Evolutionary conservation across 2,888 invertebrate species (phyloP).

Genomic region (Leptinotarsa rubiginosa): DNA sequence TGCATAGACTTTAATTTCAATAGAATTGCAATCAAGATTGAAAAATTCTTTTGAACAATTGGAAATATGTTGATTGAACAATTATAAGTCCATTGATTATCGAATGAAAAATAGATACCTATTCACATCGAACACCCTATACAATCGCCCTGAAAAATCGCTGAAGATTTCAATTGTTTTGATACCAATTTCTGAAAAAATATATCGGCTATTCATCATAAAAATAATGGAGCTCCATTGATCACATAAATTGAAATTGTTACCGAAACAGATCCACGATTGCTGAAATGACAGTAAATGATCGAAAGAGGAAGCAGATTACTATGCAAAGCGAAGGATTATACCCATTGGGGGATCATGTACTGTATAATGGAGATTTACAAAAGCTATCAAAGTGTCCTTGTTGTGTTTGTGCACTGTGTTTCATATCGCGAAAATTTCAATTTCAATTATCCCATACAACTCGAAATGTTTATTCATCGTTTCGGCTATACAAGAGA

Average conservation of each 20-base stretch:
- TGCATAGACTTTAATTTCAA: too few relatives aligned
- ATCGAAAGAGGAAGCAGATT: constrained; percentile 58
- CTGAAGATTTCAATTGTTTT: too few relatives aligned
- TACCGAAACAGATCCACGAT: constrained; percentile 57
- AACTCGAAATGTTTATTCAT: constrained; percentile 41
- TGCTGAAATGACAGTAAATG: constrained; percentile 61
- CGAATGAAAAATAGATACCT: too few relatives aligned
- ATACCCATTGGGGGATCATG: constrained; percentile 52
- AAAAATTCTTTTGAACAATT: too few relatives aligned
- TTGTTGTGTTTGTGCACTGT: constrained; percentile 57
- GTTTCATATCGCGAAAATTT: constrained; percentile 54
- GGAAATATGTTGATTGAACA: too few relatives aligned
- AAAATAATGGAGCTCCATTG: constrained; percentile 31
- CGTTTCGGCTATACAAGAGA: constrained; percentile 39
- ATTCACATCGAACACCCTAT: too few relatives aligned
- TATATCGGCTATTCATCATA: constrained; percentile 8
- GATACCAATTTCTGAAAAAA: background rate
- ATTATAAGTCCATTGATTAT: too few relatives aligned
- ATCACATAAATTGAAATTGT: constrained; percentile 59
- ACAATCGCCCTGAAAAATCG: too few relatives aligned
- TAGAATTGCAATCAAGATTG: too few relatives aligned
- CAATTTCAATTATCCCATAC: constrained; percentile 49
- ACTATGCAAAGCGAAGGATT: constrained; percentile 58
- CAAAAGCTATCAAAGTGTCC: constrained; percentile 48
- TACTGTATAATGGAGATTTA: constrained; percentile 54